These are phyloP conservation scores for Rhodinocichla rosea DNA, from an alignment of 2,113 vertebrate genomes.

Conservation along the genomic window DNA sequence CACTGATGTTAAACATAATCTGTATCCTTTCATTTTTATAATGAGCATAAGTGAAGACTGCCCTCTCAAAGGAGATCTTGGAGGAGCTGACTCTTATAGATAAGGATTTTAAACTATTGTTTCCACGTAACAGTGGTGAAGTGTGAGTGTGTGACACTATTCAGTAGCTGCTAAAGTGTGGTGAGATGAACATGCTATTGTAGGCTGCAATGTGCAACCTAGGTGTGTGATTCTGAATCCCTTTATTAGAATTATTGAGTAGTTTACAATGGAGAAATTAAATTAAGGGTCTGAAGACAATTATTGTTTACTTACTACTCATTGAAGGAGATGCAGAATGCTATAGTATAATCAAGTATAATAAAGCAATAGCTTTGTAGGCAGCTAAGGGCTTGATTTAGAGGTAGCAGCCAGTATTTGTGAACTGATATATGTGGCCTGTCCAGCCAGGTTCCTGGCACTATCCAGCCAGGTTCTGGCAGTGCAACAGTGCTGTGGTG, in stretches of 20 bases:
- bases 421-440: not conserved
- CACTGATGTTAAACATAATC: not conserved
- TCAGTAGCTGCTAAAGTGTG: not conserved
- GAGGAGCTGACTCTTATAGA: not conserved
- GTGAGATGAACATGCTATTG: not conserved
- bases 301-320: not conserved
- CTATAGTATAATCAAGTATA: not conserved
- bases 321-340: not conserved
- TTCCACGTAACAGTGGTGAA: not conserved
- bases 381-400: not conserved
- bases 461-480: not conserved
- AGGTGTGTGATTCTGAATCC: not conserved
- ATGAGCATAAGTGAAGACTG: not conserved
- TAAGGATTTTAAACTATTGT: not conserved
- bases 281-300: not conserved
- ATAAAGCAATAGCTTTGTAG: not conserved
- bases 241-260: constrained; percentile 12
- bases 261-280: not conserved
- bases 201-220: not conserved
- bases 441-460: too few species aligned
- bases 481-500: not conserved
- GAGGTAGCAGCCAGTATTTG: not conserved
- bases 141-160: not conserved
- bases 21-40: not conserved
- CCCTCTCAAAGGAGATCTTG: not conserved